phyloP scores from a whole-genome alignment of 2,797 vertebrate genomes.

The Decapterus maruadsi region DNA sequence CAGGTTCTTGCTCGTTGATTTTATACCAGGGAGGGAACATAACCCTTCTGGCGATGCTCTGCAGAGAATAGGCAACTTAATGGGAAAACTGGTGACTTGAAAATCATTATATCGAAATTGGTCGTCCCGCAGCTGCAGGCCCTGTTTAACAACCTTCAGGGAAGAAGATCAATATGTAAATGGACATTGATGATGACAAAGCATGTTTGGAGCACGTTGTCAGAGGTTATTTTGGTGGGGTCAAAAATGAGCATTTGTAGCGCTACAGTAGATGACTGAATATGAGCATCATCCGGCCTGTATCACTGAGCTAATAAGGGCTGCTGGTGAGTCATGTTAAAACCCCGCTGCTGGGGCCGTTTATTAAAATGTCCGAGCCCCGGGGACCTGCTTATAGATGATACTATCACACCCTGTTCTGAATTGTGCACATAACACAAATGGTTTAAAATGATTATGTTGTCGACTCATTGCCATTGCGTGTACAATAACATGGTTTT shows the following conservation, averaged over 20 bases:
- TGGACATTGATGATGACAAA: neutral
- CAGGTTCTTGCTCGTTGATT: neutral
- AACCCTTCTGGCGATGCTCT: neutral
- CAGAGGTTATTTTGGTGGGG: neutral
- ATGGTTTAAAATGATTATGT: constrained; percentile 1
- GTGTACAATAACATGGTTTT: neutral
- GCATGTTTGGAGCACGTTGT: neutral
- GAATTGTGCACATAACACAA: neutral
- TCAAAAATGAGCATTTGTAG: neutral
- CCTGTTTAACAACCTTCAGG: neutral
- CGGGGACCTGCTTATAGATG: neutral
- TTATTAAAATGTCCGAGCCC: constrained; percentile 10
- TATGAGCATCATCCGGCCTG: neutral
- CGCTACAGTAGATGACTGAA: constrained; percentile 3
- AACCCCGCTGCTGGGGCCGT: constrained; percentile 14
- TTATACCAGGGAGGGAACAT: neutral
- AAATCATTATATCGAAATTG: constrained; percentile 35
- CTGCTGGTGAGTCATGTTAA: constrained; percentile 29
- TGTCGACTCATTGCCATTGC: neutral
- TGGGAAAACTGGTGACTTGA: constrained; percentile 1
- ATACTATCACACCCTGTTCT: constrained; percentile 2
- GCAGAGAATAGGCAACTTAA: neutral
- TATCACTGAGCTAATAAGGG: constrained; percentile 12
- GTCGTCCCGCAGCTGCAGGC: neutral
- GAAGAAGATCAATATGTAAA: constrained; percentile 11